phyloP scores from a whole-genome alignment of 2,113 vertebrate species.

The Lagenorhynchus albirostris region DNA sequence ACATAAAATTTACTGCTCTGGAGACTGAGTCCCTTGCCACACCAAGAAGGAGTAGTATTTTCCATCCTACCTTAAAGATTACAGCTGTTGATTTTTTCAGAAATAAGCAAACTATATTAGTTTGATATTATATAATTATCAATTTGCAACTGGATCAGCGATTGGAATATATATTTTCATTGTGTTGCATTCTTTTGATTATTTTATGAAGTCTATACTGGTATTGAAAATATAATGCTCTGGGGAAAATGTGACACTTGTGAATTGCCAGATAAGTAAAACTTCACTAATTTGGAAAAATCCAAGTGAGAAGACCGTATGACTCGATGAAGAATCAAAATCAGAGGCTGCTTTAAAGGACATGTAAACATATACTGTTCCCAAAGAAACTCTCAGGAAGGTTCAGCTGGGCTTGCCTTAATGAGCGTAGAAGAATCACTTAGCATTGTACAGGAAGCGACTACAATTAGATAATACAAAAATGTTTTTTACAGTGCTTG shows the following conservation, averaged over 20 bases:
- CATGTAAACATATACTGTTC: not conserved
- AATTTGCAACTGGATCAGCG: constrained; percentile 1
- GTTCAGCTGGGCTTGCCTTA: not conserved
- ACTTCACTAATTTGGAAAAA: constrained; percentile 48
- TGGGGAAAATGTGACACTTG: not conserved
- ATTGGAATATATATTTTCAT: not conserved
- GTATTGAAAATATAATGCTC: not conserved
- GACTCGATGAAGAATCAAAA: not conserved
- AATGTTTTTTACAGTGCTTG: not conserved
- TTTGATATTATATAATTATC: not conserved
- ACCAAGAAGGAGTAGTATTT: constrained; percentile 36
- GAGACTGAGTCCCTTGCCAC: constrained; percentile 37
- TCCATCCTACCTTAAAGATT: constrained; percentile 52
- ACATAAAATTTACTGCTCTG: not conserved
- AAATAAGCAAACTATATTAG: not conserved
- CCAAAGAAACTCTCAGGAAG: not conserved
- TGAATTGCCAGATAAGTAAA: not conserved
- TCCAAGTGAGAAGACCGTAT: not conserved
- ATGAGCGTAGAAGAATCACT: not conserved
- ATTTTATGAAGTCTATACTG: not conserved
- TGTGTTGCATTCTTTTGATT: not conserved
- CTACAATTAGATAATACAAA: not conserved
- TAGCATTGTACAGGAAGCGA: not conserved
- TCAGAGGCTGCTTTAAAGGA: not conserved
- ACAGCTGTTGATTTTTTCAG: not conserved